These are phyloP conservation scores for Notodonta dromedarius DNA, from an alignment of 2,888 invertebrate genomes.

Conservation along the genomic window DNA sequence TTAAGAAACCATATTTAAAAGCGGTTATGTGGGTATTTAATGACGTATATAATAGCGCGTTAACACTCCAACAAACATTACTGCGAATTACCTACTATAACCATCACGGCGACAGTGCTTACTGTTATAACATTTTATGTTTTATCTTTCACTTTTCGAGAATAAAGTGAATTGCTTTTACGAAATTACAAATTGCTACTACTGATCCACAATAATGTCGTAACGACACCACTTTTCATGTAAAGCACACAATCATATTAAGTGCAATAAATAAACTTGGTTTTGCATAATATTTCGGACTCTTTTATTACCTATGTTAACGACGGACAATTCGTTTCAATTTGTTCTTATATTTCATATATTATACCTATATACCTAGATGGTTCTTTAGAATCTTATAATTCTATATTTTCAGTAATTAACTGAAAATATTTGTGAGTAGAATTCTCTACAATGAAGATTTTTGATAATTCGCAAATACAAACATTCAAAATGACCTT, in stretches of 20 bases:
- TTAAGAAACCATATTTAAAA: no score
- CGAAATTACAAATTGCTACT: background rate
- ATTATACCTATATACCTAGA: no score
- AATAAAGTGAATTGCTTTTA: slow-evolving; percentile 20
- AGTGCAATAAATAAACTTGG: background rate
- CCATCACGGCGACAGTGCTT: background rate
- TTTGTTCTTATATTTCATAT: no score
- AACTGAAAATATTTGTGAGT: no score
- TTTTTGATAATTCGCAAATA: background rate
- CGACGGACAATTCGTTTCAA: slow-evolving; percentile 17
- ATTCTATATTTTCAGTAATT: no score
- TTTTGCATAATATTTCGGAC: slow-evolving; percentile 25
- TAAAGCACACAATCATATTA: background rate
- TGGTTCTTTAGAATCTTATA: no score
- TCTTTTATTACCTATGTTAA: slow-evolving; percentile 15
- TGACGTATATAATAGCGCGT: no score
- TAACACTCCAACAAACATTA: no score
- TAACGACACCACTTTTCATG: slow-evolving; percentile 9
- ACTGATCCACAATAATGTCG: slow-evolving; percentile 8
- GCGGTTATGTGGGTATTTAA: no score
- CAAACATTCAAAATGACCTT: slow-evolving; percentile 13
- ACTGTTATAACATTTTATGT: slow-evolving; percentile 11
- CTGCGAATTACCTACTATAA: background rate
- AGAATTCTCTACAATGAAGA: no score
- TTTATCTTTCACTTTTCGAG: slow-evolving; percentile 35